Evolutionary conservation across 1,140 invertebrate species (phyloP), one percentile per base, ranked within the genome.

Genomic region (Brachystomella parvula): DNA sequence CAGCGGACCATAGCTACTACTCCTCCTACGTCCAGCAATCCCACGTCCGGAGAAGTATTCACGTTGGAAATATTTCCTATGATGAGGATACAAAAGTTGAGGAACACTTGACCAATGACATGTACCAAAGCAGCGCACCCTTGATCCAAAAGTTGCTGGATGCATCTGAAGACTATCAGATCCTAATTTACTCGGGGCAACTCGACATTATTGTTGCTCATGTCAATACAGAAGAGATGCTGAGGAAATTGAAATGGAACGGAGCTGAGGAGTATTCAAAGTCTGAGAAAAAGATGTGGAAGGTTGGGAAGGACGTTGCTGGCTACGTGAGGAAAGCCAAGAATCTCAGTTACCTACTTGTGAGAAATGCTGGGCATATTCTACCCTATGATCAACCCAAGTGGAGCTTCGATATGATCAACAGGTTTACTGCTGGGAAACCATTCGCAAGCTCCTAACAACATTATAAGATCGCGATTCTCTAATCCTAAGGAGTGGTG

Each of bases 81-180:
- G 28, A 12, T 30, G 49, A 24, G 26, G 44, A n/a, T 6, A 39
- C 3, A 24, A 49, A 24, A 29, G 88, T 90, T 1, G 86, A 90
- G 72, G 72, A 80, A 19, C 80, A 88, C 76, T 75, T 95, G 3
- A 83, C 85, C 60, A 76, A 80, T 29, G 93, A 96, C 79, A 81
- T 95, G 0, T 90, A 94, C 85, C 82, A 91, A 73, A 89, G 87
- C 0, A 84, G 91, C 28, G 86, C 88, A 47, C 84, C 84, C 1
- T 87, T 85, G 83, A 78, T 96, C 56, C 79, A 83, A 3, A 84
- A 87, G 63, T 76, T 95, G 0, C 65, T 84, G 80, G 75, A 81
- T 61, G 66, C 71, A 21, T 35, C 64, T 21, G 71, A 84, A 75
- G 58, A 84, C 65, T 90, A 90, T 73, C 83, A 82, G 76, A 82